Conservation (phyloP, 2,113 vertebrate genomes). For the Ardeotis arabs region DNA sequence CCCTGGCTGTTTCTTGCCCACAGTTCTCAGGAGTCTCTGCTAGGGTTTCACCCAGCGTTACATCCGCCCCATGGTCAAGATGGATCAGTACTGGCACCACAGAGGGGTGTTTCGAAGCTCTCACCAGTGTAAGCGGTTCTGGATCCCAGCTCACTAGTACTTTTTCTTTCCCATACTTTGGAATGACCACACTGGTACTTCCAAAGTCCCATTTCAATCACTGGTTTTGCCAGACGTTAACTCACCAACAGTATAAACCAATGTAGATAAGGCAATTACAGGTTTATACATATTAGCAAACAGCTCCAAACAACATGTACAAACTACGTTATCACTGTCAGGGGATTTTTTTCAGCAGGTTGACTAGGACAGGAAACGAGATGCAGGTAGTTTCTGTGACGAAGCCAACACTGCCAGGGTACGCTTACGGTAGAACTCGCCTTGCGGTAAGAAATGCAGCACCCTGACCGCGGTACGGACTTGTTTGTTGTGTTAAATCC, state of each 20-base stretch:
- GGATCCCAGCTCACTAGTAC: neutral
- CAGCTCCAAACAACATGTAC: neutral
- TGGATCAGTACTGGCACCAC: neutral
- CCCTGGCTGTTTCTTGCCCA: neutral
- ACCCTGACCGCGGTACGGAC: neutral
- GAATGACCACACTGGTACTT: neutral
- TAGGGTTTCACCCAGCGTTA: neutral
- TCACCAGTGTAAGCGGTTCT: neutral
- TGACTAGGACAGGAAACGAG: neutral
- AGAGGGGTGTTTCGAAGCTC: neutral
- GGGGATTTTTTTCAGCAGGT: neutral
- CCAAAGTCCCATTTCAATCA: neutral
- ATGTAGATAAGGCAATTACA: neutral
- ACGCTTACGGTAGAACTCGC: neutral
- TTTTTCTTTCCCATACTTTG: neutral
- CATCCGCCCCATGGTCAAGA: rapidly evolving
- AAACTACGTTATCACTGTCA: neutral
- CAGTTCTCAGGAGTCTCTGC: neutral
- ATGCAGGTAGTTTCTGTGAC: neutral
- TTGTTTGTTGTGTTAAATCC: neutral
- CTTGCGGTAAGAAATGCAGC: neutral
- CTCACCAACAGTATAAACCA: neutral
- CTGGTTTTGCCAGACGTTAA: neutral
- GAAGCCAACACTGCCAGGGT: neutral
- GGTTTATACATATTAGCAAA: neutral